phyloP scores from a whole-genome alignment of 2,113 vertebrate species.

The Cinclus cinclus region DNA sequence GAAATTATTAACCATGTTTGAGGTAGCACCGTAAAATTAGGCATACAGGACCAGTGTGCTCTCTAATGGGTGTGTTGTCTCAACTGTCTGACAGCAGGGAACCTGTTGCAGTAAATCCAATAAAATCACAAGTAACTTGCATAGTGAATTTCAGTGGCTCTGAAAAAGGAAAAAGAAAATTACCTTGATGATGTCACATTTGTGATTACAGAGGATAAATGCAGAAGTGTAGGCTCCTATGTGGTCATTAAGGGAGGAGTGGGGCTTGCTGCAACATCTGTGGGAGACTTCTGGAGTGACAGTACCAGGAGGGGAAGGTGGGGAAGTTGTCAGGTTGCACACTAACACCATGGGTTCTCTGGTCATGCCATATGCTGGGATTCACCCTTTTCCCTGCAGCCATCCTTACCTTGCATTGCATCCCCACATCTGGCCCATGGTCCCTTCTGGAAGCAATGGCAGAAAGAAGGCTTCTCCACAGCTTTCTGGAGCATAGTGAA shows the following conservation, averaged over 20 bases:
- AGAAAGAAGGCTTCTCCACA: not conserved
- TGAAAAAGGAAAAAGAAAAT: not conserved
- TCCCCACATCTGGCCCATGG: not conserved
- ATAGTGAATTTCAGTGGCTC: not conserved
- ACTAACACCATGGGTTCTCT: not conserved
- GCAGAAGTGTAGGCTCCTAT: not conserved
- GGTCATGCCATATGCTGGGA: not conserved
- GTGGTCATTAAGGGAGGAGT: not conserved
- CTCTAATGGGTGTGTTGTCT: rapidly evolving
- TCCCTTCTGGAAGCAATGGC: not conserved
- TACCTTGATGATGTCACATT: not conserved
- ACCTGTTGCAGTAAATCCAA: not conserved
- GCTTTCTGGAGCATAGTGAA: not conserved
- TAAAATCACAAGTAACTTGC: not conserved
- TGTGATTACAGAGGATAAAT: not conserved
- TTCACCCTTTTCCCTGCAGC: not conserved
- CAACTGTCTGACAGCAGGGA: not conserved
- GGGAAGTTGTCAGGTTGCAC: not conserved
- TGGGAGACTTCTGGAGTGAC: not conserved
- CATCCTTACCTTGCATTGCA: rapidly evolving
- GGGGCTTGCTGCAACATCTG: rapidly evolving
- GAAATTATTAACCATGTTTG: not conserved
- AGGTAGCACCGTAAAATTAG: rapidly evolving
- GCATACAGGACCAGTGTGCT: not conserved
- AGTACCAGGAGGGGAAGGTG: not conserved